Base-by-base conservation (phyloP, 2,888 invertebrate genomes). In the Empis stercorea region DNA sequence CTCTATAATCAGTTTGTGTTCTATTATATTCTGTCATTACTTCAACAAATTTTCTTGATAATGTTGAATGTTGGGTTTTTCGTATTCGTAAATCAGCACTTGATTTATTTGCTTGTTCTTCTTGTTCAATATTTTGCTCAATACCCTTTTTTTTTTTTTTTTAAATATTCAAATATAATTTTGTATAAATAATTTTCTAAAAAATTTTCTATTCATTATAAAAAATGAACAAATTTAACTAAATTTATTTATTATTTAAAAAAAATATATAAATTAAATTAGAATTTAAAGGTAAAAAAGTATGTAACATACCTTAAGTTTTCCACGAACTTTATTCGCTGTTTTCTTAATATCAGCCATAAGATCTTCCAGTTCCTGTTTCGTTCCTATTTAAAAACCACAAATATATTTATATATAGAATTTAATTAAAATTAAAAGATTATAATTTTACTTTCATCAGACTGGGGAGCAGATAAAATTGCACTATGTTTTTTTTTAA, bases 401-500 rank as follows among this genome's bases (percentile, higher is more conserved):
- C n/a, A n/a, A n/a, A n/a, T n/a, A n/a, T n/a, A n/a, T n/a, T n/a
- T n/a, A 34, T n/a, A 32, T 3, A 34, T 34, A n/a, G 7, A 4
- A 34, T 34, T 13, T 32, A 32, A 32, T n/a, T n/a, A n/a, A n/a
- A n/a, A n/a, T n/a, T n/a, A n/a, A n/a, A n/a, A n/a, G n/a, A n/a
- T n/a, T n/a, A n/a, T n/a, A n/a, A n/a, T n/a, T n/a, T 40, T 27
- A 40, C 40, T 96, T 78, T 96, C 96, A 78, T 97, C 96, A 70
- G 94, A 93, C 71, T 94, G 93, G 60, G 96, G 96, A 61, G 95
- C 95, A 64, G 96, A 95, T 64, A 99, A 78, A 68, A 99, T 99
- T 73, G 94, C 89, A 76, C 96, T 96, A 76, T 99, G 99, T 80
- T 96, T 96, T 80, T 95, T 96, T 82, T 99, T 99, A 53, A 99